Percentiles rank a stretch among this genome's conserved stretches.
Evolutionary conservation across 2,113 vertebrate genomes (phyloP).

Genomic region (Scortum barcoo): DNA sequence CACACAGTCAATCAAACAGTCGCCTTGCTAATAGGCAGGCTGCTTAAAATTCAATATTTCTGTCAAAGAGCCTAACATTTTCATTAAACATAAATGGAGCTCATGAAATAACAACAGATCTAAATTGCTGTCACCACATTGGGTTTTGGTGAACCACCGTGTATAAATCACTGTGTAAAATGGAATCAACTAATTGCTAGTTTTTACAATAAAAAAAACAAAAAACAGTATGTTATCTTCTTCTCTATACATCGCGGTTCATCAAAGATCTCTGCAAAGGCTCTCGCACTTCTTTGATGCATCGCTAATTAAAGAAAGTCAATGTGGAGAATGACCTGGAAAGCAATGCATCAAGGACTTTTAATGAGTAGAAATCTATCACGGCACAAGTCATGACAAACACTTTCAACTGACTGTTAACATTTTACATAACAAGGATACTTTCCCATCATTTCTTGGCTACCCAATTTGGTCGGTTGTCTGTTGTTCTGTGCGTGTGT

Average conservation of each 20-base stretch:
- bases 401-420: not conserved
- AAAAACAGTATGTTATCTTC: not conserved
- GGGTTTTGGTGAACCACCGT: not conserved
- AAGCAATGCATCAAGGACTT: conserved; percentile 1
- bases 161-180: not conserved
- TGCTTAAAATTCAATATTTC: conserved; percentile 46
- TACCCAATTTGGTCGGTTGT: conserved; percentile 7
- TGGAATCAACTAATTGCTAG: too few species aligned
- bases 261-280: not conserved
- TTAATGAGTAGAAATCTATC: conserved; percentile 32
- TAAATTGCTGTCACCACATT: not conserved
- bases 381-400: not conserved
- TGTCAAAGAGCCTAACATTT: not conserved
- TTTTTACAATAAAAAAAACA: not conserved
- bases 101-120: not conserved
- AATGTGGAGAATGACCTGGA: not conserved
- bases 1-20: conserved; percentile 27
- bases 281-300: conserved; percentile 8
- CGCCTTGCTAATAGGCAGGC: conserved; percentile 25
- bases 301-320: not conserved
- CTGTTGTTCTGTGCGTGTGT: conserved; percentile 16
- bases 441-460: not conserved
- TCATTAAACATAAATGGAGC: conserved; percentile 10
- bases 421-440: conserved; percentile 13
- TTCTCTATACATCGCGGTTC: not conserved